Base-by-base conservation (phyloP, 1,140 invertebrate species). In the Anadara kagoshimensis region DNA sequence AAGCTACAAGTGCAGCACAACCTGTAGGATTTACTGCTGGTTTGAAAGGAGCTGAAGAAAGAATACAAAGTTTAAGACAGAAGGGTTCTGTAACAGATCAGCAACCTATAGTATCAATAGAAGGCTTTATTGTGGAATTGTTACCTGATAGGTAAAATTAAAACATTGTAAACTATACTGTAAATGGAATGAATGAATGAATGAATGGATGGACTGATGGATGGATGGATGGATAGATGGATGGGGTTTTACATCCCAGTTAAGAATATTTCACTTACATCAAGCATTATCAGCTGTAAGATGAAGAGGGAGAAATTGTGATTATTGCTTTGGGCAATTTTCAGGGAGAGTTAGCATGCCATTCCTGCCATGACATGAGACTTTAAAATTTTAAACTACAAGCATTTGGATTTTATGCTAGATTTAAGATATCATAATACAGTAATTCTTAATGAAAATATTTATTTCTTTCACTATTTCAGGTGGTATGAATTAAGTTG, bases 401-500 rank as follows among this genome's bases (percentile, higher is more conserved):
- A 3, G 29, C 47, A 49, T 49, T n/a, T 49, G 14, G 14, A 18
- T 49, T 49, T 49, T 47, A 8, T 47, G 8, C 8, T 47, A 47
- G 8, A 47, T 8, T 10, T 47, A 47, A 49, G 11, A n/a, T 11
- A 49, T 49, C 3, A 18, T 49, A 49, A 49, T 49, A 11, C 47
- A 49, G n/a, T 49, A 18, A 18, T 49, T 14, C 10, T 49, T n/a
- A 49, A 49, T 10, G 1, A 49, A 18, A 4, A 49, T 10, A 49
- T n/a, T 18, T 18, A 18, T 49, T 49, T 49, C 47, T n/a, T 2
- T n/a, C 10, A 49, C 7, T 53, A n/a, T 79, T 76, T 24, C 86
- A 94, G 93, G 77, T 96, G 95, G 95, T 95, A 92, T 89, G 94
- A 95, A 83, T 85, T 95, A 54, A 92, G 92, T 5, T 92, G 95